Evolutionary conservation across 2,113 vertebrate species (phyloP), one percentile per base, ranked within the genome.

Genomic region (Tenrec ecaudatus): DNA sequence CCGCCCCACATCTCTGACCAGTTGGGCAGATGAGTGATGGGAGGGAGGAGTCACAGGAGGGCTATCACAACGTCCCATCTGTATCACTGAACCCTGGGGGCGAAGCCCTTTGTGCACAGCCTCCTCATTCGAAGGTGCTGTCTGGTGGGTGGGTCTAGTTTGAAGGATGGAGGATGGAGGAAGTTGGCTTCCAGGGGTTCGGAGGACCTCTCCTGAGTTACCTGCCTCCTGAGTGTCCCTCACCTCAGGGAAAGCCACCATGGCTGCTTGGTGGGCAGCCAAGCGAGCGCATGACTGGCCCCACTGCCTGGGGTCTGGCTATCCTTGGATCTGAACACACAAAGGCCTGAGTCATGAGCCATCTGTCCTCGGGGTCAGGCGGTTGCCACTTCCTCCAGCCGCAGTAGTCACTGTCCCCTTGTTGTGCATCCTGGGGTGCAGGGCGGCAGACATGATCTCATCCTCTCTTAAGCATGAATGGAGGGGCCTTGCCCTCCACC

Each of bases 301-400:
- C 17, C 2, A 12, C 20, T 57, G 77, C 75, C 77, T 25, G 71
- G 43, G 16, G 16, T 93, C 68, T 94, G 60, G 40, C 8, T 92
- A 33, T 89, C n/a, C 1, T 69, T 47, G n/a, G 36, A 81, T n/a
- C 60, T 62, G 81, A 68, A 57, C 76, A 88, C 53, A 89, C 82
- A 91, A 85, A 87, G 62, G 81, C 62, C 73, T 38, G 43, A 93
- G 86, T 93, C 73, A 60, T 83, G 75, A 89, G 68, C 92, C 78
- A 57, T 93, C 84, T 91, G 86, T 68, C 53, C 47, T 17, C 16
- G 8, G 80, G 77, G 66, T 86, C 93, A 87, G 27, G 78, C 19
- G 8, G 75, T 64, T 12, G 75, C 80, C 60, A 33, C 29, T 1
- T 90, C 40, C 15, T 71, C 33, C 25, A 27, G 0, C 43, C 12